Base-by-base conservation (phyloP, 2,113 vertebrate genomes). In the Cariama cristata region DNA sequence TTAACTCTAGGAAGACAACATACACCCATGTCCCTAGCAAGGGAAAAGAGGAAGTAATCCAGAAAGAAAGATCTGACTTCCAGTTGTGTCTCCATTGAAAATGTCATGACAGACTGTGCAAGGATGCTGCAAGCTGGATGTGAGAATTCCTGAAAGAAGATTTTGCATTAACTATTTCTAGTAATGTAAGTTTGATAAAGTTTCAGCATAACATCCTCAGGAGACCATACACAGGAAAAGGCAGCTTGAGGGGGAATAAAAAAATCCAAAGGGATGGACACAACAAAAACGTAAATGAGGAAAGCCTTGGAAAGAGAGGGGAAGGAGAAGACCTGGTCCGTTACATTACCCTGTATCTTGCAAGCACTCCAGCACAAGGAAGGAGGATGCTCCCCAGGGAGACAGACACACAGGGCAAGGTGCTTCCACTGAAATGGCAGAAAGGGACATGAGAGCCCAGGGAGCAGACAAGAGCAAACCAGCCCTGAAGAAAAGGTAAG, bases 201-300 rank as follows among this genome's bases (percentile, higher is more conserved):
- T 82, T 79, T 75, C 79, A 53, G 55, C 55, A 35, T 28, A 81
- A 49, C 69, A 32, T 72, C 24, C 91, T 90, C 95, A 74, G 75
- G 62, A 88, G 95, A 92, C 9, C 71, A 24, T 2, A 62, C 75
- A 15, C 32, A 88, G 47, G 22, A 33, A 82, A 88, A 90, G 42
- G 66, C 52, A 92, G 86, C 62, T 72, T 79, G 74, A 88, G 62
- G 75, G 52, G 56, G 69, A 79, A 85, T 38, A 42, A 77, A 64
- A 45, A 93, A 50, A 49, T 38, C 2, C 79, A 95, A 82, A 92
- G 82, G 60, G 47, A 92, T 94, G 82, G 71, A 75, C n/a, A 50
- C 24, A 74, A 79, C 52, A 95, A 71, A 82, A 92, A 90, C 74
- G 73, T 24, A 88, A 94, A 93, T 68, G 82, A 95, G 66, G 32